phyloP scores from a whole-genome alignment of 2,888 invertebrate genomes.

The Cataglyphis livida region DNA sequence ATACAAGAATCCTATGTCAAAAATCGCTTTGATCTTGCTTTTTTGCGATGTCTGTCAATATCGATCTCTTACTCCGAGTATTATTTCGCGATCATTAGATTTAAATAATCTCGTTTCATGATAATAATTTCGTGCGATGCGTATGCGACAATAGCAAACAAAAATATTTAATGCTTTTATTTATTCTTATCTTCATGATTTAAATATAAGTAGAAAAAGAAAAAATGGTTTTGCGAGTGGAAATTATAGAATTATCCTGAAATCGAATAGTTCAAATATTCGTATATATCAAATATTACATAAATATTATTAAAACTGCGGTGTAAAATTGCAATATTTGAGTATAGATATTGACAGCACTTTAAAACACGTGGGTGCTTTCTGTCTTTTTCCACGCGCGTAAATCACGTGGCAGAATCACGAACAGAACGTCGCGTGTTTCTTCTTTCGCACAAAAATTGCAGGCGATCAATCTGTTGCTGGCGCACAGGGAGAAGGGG shows the following conservation, averaged over 20 bases:
- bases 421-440: constrained; percentile 45
- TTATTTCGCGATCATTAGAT: constrained; percentile 72
- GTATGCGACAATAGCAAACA: not conserved
- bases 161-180: not conserved
- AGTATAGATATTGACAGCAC: not conserved
- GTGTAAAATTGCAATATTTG: not conserved
- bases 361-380: not conserved
- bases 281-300: not conserved
- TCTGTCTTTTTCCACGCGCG: not conserved
- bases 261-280: not conserved
- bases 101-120: constrained; percentile 68
- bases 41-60: constrained; percentile 72
- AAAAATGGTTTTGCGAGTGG: not conserved
- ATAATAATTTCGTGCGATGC: constrained; percentile 57
- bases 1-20: constrained; percentile 69
- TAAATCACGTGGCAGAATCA: constrained; percentile 57
- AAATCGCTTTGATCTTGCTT: constrained; percentile 67
- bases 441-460: constrained; percentile 66
- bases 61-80: constrained; percentile 70
- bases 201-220: not conserved
- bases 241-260: not conserved
- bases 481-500: not conserved
- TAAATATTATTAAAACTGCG: not conserved
- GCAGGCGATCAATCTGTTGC: constrained; percentile 51
- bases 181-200: not conserved